Base-by-base conservation (phyloP, 2,888 invertebrate species). In the Eulithis testata region DNA sequence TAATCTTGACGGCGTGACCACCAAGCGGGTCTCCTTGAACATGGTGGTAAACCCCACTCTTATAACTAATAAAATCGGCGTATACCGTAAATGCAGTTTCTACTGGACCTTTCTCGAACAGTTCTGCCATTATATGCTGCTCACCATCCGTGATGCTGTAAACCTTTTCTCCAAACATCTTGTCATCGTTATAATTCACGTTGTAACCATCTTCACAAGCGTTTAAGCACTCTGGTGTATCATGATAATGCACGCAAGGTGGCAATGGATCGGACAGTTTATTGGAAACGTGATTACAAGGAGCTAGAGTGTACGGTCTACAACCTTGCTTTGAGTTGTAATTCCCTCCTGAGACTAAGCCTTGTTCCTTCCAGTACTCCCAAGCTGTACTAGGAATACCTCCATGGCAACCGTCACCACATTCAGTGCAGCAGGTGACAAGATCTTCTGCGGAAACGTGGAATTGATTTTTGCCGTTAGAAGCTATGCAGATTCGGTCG, bases 61-160 rank as follows among this genome's bases (percentile, higher is more conserved):
- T 98, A 92, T 98, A 98, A 56, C 92, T 89, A 6, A 97, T 92
- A 79, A 98, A 95, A 90, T 98, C 98, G 50, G 95, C 94, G 78
- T 96, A 98, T 1, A 98, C 98, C 0, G 95, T 95, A 81, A 98
- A 98, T 0, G 97, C 97, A 0, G 94, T 98, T 90, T 98, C 98
- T 0, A 98, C 97, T 0, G 98, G 98, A n/a, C 98, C 98, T 85
- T 98, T 96, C 47, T 93, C 95, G 90, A 95, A 95, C 66, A 98
- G 95, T 87, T 98, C 98, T 11, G 94, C 94, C 89, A 95, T 96
- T 76, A 98, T 98, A 70, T 96, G 94, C 1, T 94, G 88, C 43
- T 94, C 95, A 55, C 95, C 93, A n/a, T 93, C 91, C 3, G 84
- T 82, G 7, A 97, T 82, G 0, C 95, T 94, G 77, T 94, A 96